A percentile compares a stretch with the other conserved stretches of the same genome.
Conservation (phyloP, 35 echinoderm and acorn worm genomes). For the Patiria miniata region DNA sequence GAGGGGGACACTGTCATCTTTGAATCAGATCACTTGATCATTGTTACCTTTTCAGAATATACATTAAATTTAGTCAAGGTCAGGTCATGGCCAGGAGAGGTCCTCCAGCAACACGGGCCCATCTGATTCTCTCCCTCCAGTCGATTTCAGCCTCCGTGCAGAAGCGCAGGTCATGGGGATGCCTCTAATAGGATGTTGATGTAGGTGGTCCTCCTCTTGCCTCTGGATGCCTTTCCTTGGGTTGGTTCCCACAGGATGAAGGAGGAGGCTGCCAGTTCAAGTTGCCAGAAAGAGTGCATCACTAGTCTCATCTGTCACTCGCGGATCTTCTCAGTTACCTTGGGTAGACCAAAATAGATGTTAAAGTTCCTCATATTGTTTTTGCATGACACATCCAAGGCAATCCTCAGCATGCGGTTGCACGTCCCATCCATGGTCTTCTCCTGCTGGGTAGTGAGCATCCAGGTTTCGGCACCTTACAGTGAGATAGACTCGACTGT, state of each 20-base stretch:
- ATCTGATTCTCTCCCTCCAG: too few species aligned
- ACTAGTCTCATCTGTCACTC: not conserved
- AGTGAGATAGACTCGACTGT: not conserved
- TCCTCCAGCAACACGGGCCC: too few species aligned
- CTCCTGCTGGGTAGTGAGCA: not conserved
- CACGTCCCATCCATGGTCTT: not conserved
- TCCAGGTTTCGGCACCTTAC: not conserved
- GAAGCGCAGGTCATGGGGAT: not conserved
- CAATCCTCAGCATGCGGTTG: not conserved
- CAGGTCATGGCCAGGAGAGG: too few species aligned
- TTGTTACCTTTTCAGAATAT: too few species aligned
- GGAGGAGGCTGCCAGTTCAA: not conserved
- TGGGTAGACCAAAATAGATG: not conserved
- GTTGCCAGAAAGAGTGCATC: not conserved
- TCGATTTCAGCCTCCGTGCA: not conserved
- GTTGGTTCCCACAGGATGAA: not conserved
- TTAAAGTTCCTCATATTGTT: not conserved
- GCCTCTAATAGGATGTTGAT: too few species aligned
- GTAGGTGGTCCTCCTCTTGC: not conserved
- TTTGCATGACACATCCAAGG: not conserved
- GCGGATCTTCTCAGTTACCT: not conserved
- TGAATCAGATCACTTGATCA: too few species aligned
- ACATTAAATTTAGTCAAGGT: too few species aligned
- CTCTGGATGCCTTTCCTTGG: not conserved
- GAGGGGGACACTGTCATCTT: too few species aligned